phyloP scores from a whole-genome alignment of 2,888 invertebrate genomes.

The Rhimphoctona megacephalus region DNA sequence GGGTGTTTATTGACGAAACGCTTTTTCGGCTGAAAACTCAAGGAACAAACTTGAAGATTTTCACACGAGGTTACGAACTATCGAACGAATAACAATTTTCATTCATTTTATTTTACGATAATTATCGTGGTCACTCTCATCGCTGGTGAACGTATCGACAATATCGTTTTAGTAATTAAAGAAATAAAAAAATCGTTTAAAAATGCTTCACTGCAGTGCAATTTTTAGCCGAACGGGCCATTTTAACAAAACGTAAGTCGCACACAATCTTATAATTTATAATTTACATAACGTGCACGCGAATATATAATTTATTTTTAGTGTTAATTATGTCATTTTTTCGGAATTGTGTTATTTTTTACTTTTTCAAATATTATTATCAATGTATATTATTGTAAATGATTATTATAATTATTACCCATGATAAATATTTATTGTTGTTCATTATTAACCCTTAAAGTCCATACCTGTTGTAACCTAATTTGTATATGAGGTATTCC shows the following conservation, averaged over 20 bases:
- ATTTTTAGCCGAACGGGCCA: slow-evolving; percentile 61
- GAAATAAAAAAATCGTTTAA: background rate
- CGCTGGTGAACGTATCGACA: background rate
- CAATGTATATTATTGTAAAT: background rate
- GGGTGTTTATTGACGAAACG: slow-evolving; percentile 18
- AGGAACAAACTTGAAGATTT: background rate
- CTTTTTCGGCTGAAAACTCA: background rate
- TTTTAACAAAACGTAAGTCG: slow-evolving; percentile 54
- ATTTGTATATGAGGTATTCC: no score
- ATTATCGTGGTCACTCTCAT: background rate
- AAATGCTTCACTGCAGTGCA: slow-evolving; percentile 66
- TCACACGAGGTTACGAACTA: slow-evolving; percentile 15
- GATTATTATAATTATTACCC: background rate
- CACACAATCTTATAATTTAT: background rate
- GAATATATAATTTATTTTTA: background rate
- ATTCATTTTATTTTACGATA: background rate
- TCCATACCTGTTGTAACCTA: no score
- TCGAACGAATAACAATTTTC: background rate
- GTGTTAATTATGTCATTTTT: background rate
- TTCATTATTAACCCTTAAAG: background rate
- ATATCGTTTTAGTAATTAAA: background rate
- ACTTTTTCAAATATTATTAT: background rate
- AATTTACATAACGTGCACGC: background rate
- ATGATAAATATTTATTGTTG: background rate
- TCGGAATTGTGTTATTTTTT: background rate